Evolutionary conservation across 2,888 invertebrate species (phyloP), one percentile per base, ranked within the genome.

Genomic region (Sphinx pinastri): DNA sequence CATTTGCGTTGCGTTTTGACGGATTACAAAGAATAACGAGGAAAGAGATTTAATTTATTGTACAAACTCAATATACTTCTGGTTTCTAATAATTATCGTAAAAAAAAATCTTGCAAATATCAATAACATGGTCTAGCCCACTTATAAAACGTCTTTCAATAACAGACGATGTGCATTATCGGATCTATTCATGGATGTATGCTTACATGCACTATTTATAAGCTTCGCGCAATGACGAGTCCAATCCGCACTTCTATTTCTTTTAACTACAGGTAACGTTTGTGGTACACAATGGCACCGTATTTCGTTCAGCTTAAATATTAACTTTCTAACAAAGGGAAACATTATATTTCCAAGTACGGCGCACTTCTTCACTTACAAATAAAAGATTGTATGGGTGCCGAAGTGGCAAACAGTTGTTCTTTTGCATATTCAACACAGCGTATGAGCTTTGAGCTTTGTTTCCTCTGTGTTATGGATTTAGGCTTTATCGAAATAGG

Each of bases 331-430:
- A 79, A 93, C 91, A 93, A 93, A 84, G 80, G 87, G 85, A 84
- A 87, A 89, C 92, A 93, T 93, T 93, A 91, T 93, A 92, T 90
- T 92, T 92, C 91, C 88, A 89, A 90, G 91, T 89, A 90, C 86
- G 84, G 81, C 84, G 88, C 87, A 91, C 90, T 92, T 93, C 91
- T 93, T 91, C 92, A 92, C 92, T 93, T 92, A 88, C 91, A 85
- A 93, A 94, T 92, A 94, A 94, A 88, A 87, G 88, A 79, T 85
- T 91, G 88, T 91, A 93, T 92, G 83, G 88, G 85, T 90, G 88
- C 88, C 92, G 91, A 94, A 93, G 89, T 93, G 94, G 93, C 93
- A 92, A 93, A 92, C 92, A 92, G 88, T 86, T 88, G 86, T 88
- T 86, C 84, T 84, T 84, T 86, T 81, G 78, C 81, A 79, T 51